phyloP scores from a whole-genome alignment of 2,797 vertebrate genomes.

The Lateolabrax maculatus region DNA sequence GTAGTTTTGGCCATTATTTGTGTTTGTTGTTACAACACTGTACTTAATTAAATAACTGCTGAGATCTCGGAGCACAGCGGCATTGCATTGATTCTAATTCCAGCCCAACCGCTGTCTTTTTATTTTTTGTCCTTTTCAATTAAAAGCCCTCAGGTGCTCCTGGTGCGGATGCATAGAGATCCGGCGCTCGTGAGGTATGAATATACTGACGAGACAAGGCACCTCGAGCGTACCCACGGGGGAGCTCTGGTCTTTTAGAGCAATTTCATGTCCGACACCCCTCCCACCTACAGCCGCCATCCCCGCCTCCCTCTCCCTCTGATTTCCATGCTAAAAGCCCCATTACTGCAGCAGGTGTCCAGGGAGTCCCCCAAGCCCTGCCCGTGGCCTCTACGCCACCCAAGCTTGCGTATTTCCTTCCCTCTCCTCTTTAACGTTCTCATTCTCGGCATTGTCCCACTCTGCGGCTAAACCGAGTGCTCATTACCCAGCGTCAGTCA shows the following conservation, averaged over 20 bases:
- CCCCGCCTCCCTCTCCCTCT: slow-evolving; percentile 43
- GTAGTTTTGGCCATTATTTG: not conserved
- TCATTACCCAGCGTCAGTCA: slow-evolving; percentile 49
- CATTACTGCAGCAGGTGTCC: slow-evolving; percentile 64
- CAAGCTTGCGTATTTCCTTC: slow-evolving; percentile 8
- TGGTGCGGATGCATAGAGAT: slow-evolving; percentile 22
- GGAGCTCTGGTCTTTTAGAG: slow-evolving; percentile 51
- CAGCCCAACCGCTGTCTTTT: no score
- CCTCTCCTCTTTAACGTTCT: slow-evolving; percentile 12
- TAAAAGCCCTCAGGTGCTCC: slow-evolving; percentile 25
- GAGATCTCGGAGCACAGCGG: not conserved
- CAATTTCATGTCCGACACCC: slow-evolving; percentile 49
- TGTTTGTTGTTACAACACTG: not conserved
- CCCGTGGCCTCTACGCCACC: not conserved
- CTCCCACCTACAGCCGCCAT: not conserved
- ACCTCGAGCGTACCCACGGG: slow-evolving; percentile 44
- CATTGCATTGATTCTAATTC: no score
- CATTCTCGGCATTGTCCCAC: slow-evolving; percentile 10
- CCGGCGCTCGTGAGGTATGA: slow-evolving; percentile 18
- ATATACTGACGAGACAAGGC: slow-evolving; percentile 40
- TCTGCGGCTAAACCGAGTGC: slow-evolving; percentile 38
- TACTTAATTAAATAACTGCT: not conserved
- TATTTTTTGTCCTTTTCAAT: not conserved
- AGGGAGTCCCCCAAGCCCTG: slow-evolving; percentile 46
- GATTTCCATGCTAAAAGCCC: slow-evolving; percentile 80